Percentiles rank a stretch among this genome's conserved stretches.
Evolutionary conservation across 2,113 vertebrate species (phyloP).

Genomic region (Dunckerocampus dactyliophorus): DNA sequence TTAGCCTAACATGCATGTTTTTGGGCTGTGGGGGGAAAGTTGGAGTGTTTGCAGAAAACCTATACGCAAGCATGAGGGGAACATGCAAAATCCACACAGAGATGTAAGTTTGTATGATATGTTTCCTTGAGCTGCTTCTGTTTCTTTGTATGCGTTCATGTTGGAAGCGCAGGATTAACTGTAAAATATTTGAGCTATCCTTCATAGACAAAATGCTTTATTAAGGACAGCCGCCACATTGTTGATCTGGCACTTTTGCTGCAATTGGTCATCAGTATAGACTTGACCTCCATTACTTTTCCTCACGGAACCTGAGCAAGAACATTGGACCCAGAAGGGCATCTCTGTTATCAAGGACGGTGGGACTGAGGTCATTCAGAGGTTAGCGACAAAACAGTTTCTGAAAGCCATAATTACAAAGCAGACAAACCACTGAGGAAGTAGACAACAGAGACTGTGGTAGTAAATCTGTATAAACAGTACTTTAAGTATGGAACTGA

Average conservation of each 20-base stretch:
- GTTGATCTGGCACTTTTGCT: slow-evolving; percentile 1
- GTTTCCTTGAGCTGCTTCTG: too few species aligned
- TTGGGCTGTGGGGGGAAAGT: too few species aligned
- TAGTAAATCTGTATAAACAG: slow-evolving; percentile 45
- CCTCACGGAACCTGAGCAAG: background rate
- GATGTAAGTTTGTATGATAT: too few species aligned
- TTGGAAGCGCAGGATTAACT: too few species aligned
- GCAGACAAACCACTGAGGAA: slow-evolving; percentile 31
- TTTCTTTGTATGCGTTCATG: too few species aligned
- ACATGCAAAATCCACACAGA: too few species aligned
- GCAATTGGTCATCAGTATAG: background rate
- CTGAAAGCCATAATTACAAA: slow-evolving; percentile 19
- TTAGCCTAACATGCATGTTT: too few species aligned
- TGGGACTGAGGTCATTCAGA: slow-evolving; percentile 15
- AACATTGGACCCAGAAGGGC: background rate
- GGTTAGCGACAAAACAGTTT: slow-evolving; percentile 10
- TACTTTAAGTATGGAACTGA: slow-evolving; percentile 8
- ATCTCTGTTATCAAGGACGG: background rate
- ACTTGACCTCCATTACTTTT: background rate
- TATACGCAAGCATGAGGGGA: too few species aligned
- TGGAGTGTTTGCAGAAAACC: too few species aligned
- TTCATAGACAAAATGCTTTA: background rate
- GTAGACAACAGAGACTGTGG: slow-evolving; percentile 15
- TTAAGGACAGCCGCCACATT: background rate
- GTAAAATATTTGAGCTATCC: background rate